These are phyloP conservation scores for Mythimna loreyi DNA, from an alignment of 2,888 invertebrate genomes.

Conservation along the genomic window DNA sequence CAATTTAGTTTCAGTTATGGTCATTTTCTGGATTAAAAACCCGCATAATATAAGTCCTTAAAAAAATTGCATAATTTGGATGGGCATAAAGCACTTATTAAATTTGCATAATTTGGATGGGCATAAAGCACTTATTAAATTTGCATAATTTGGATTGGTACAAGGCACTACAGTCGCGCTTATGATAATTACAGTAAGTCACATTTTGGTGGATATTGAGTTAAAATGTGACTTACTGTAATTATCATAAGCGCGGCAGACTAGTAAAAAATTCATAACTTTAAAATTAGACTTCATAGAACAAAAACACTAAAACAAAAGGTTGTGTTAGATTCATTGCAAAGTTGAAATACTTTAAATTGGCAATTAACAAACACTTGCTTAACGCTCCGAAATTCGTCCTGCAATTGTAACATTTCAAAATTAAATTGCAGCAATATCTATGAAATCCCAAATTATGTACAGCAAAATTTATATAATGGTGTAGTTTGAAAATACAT, in stretches of 20 bases:
- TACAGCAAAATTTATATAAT: background rate
- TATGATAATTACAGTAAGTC: too few relatives aligned
- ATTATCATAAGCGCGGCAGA: too few relatives aligned
- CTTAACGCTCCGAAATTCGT: background rate
- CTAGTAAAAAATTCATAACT: background rate
- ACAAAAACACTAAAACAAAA: background rate
- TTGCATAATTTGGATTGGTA: too few relatives aligned
- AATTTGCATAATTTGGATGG: too few relatives aligned
- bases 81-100: conserved; percentile 6
- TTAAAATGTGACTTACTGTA: too few relatives aligned
- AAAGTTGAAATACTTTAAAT: background rate
- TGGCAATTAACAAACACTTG: background rate
- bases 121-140: too few relatives aligned
- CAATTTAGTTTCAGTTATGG: too few relatives aligned
- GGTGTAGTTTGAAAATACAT: background rate
- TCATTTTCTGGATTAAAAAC: conserved; percentile 8
- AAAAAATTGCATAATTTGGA: conserved; percentile 25
- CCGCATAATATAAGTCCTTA: conserved; percentile 20
- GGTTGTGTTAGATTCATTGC: background rate
- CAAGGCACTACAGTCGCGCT: too few relatives aligned
- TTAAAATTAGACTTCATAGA: conserved; percentile 2
- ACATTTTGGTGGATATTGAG: too few relatives aligned
- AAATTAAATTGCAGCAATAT: background rate
- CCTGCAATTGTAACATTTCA: background rate
- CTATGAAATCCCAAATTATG: background rate